Evolutionary conservation across 2,797 vertebrate genomes (phyloP), one percentile per base, ranked within the genome.

Genomic region (Cryptoprocta ferox): DNA sequence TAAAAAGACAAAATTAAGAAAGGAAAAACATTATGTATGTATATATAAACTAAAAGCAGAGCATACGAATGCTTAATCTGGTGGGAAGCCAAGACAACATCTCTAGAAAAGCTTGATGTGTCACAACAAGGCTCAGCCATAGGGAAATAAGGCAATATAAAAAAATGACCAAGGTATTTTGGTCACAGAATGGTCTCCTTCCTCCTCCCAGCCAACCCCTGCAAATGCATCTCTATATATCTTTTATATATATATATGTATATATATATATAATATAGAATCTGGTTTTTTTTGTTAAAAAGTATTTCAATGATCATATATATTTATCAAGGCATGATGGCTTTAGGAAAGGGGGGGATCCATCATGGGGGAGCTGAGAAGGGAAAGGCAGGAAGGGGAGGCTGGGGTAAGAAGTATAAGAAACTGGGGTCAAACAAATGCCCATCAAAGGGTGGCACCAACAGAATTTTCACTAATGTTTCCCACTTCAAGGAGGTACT

Each of bases 251-350:
- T 98, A 97, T 98, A 98, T 97, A 98, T 98, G 97, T 98, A 98
- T 99, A 98, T 98, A 98, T 98, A 98, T 99, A 98, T 98, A 99
- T 99, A 99, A 99, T 98, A 99, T 98, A 99, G 98, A 99, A 99
- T 99, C 98, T 99, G 98, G 7, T 21, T 98, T 98, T 98, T 97
- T 97, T 97, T 98, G 96, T 98, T 98, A 98, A 98, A 98, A 98
- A 98, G 97, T 98, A 98, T 99, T 99, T 99, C 99, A 98, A 98
- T 98, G 98, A 98, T 99, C 98, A 99, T 98, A 98, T 98, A 98
- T 98, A 98, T 98, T 98, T 99, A 99, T 99, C 99, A 99, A 99
- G 99, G 99, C 99, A 99, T 99, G 98, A 99, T 98, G 99, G 99
- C 99, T 98, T 99, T 97, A 97, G 80, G 91, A 92, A 88, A 84